These are phyloP conservation scores for Coracopsis vasa DNA, from an alignment of 2,113 vertebrate genomes.

Conservation along the genomic window DNA sequence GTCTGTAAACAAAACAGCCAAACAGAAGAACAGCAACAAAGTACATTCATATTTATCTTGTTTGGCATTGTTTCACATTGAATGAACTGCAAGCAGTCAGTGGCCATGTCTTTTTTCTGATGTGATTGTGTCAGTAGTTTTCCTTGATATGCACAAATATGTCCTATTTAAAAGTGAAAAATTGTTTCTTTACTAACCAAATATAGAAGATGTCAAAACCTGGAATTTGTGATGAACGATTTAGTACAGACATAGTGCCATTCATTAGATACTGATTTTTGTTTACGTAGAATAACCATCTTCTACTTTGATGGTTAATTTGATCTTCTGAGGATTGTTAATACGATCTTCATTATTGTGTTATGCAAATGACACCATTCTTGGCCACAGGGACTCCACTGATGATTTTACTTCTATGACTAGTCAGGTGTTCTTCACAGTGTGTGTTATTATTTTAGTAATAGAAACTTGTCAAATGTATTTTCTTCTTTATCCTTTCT, in stretches of 20 bases:
- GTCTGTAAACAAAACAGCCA: background rate
- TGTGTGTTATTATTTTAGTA: background rate
- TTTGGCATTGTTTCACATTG: background rate
- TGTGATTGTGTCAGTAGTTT: rapidly evolving
- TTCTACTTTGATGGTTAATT: background rate
- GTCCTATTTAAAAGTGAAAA: background rate
- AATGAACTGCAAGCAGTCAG: background rate
- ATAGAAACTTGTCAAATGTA: background rate
- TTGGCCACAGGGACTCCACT: background rate
- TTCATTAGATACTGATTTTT: background rate
- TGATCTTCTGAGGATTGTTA: background rate
- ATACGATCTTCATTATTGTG: background rate
- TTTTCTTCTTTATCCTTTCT: background rate
- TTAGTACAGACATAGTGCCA: background rate
- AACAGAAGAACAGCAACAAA: background rate
- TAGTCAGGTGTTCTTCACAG: background rate
- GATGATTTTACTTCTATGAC: background rate
- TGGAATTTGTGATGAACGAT: background rate
- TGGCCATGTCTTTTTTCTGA: background rate
- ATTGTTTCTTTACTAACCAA: background rate
- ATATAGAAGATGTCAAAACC: background rate
- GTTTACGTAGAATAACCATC: background rate
- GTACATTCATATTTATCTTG: background rate
- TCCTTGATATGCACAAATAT: background rate
- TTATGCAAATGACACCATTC: background rate